Base-by-base conservation (phyloP, 2,113 vertebrate species). In the Pseudopodoces humilis region DNA sequence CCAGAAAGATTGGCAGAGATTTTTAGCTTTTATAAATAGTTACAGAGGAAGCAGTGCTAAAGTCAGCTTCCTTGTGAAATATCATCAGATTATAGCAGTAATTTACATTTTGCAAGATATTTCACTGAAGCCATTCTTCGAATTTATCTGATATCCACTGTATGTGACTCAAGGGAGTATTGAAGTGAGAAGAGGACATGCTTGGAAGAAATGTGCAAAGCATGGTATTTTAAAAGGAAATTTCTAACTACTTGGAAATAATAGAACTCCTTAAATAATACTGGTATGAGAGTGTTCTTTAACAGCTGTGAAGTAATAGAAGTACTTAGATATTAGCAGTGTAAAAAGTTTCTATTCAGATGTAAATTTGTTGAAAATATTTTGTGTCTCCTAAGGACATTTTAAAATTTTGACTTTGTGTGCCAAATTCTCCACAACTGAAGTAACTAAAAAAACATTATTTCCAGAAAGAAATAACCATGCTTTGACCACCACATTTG, bases 21-120 rank as follows among this genome's bases (percentile, higher is more conserved):
- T 77, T 88, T 87, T 70, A 80, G 43, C 33, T 76, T 91, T 83
- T 90, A 47, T 52, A 80, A 82, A 87, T 4, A 19, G 30, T 58
- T 91, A n/a, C 27, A 82, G 65, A 95, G 62, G 70, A 83, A 76
- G 46, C 53, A 64, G 17, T 46, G 41, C 56, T 93, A 13, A 75
- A 95, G 25, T 58, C 44, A 59, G 59, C 71, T 89, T 65, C 30
- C 19, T 92, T 75, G 58, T 88, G 79, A 95, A 93, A 92, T 90
- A 88, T 58, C 28, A 50, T 90, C 72, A 94, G 83, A 90, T 86
- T 92, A 83, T 83, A 86, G 31, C 71, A 86, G 56, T 78, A 83
- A 90, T 97, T 90, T 83, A 60, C 64, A 94, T 95, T 95, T 92
- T 69, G 53, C 52, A 85, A 87, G 62, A 56, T 70, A 85, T 92